These are phyloP conservation scores for Adelognathus sp. DNA, from an alignment of 2,888 invertebrate species.

Conservation along the genomic window DNA sequence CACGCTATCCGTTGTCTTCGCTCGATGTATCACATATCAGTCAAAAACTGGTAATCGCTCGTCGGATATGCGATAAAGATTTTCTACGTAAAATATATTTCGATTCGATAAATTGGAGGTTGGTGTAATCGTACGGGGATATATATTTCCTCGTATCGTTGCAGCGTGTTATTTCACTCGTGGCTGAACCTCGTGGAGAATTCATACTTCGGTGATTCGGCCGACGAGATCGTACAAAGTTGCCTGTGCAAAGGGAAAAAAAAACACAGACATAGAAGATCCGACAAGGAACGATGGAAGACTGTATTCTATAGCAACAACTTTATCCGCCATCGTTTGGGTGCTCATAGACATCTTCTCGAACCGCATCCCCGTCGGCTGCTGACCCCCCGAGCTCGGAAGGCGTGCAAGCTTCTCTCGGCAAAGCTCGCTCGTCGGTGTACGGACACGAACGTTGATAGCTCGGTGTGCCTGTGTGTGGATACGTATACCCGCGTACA, in stretches of 20 bases:
- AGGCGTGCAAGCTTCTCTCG: not conserved
- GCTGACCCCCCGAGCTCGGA: conserved; percentile 6
- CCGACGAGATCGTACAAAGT: not conserved
- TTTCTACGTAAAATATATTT: conserved; percentile 32
- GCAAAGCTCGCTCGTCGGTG: not conserved
- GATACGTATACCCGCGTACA: not conserved
- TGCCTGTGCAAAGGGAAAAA: not conserved
- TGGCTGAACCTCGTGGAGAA: conserved; percentile 6
- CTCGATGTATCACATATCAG: not conserved
- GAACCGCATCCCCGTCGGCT: conserved; percentile 3
- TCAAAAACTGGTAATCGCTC: conserved; percentile 31
- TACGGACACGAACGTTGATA: not conserved
- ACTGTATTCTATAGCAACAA: conserved; percentile 16
- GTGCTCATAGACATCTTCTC: not conserved
- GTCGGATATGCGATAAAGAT: conserved; percentile 26
- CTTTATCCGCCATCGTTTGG: conserved; percentile 22
- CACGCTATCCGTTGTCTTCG: not conserved
- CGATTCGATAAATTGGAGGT: conserved; percentile 2
- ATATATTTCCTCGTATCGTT: not conserved
- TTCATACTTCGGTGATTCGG: conserved; percentile 33
- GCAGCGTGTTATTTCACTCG: not conserved
- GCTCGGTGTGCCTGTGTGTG: conserved; percentile 21
- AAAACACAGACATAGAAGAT: conserved; percentile 8
- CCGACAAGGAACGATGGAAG: conserved; percentile 4
- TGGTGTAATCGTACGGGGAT: conserved; percentile 31